These are phyloP conservation scores for Dipodomys spectabilis DNA, from an alignment of 2,113 vertebrate genomes.

Conservation along the genomic window DNA sequence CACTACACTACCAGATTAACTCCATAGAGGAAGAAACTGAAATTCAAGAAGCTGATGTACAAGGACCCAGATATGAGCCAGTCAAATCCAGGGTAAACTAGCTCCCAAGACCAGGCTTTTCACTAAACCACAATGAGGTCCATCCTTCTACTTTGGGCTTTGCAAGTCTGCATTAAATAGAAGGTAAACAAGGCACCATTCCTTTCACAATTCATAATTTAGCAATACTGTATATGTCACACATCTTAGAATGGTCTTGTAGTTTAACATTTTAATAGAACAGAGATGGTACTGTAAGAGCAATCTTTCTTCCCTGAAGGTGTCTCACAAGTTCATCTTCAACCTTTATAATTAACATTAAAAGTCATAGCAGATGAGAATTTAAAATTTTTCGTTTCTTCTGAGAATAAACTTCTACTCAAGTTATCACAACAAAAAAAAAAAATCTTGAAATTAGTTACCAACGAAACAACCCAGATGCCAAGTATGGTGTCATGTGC, in stretches of 20 bases:
- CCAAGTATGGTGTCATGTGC: too few relatives aligned
- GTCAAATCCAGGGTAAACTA: not conserved
- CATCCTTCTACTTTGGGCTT: not conserved
- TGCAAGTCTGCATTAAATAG: slow-evolving; percentile 4
- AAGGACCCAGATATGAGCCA: not conserved
- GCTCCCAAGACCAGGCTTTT: not conserved
- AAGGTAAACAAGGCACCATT: not conserved
- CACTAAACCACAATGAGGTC: slow-evolving; percentile 5
- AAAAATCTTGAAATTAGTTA: slow-evolving; percentile 32
- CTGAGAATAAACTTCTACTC: slow-evolving; percentile 50
- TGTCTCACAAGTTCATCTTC: not conserved
- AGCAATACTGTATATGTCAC: not conserved
- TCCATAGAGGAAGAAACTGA: slow-evolving; percentile 44
- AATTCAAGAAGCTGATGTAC: not conserved
- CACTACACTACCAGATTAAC: not conserved
- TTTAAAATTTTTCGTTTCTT: slow-evolving; percentile 39
- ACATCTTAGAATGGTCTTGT: not conserved
- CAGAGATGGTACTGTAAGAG: not conserved
- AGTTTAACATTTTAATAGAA: slow-evolving; percentile 29
- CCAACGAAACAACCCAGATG: not conserved
- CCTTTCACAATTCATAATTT: slow-evolving; percentile 51
- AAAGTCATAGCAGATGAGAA: not conserved
- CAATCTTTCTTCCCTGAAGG: slow-evolving; percentile 14
- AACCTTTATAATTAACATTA: not conserved
- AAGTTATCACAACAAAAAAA: not conserved